Conservation (phyloP, 2,888 invertebrate species). For the Meganola albula region DNA sequence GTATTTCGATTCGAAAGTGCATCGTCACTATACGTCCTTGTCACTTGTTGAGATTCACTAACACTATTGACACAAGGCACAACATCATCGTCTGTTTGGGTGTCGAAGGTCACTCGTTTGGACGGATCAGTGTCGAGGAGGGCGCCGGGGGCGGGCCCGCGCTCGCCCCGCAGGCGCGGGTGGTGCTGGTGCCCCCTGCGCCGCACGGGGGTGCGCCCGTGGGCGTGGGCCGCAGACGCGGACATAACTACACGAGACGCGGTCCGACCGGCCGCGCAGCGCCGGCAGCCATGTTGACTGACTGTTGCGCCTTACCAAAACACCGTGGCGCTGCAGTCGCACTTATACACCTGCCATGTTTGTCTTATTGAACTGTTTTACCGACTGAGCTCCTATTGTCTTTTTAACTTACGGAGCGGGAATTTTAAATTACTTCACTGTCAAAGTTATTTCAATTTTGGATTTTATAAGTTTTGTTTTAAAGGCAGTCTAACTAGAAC, state of each 20-base stretch:
- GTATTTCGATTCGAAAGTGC: constrained; percentile 72
- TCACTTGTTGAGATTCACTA: constrained; percentile 76
- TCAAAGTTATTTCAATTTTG: not conserved
- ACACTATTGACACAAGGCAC: constrained; percentile 77
- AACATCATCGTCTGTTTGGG: constrained; percentile 69
- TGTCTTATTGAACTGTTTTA: constrained; percentile 59
- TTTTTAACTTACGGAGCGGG: constrained; percentile 39
- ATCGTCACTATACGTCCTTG: constrained; percentile 77
- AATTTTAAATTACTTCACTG: constrained; percentile 30
- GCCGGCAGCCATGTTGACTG: constrained; percentile 80
- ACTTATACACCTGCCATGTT: constrained; percentile 50
- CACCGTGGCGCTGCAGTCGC: constrained; percentile 63
- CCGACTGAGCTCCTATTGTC: constrained; percentile 41
- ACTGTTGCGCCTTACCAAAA: constrained; percentile 40
- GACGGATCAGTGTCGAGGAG: constrained; percentile 54
- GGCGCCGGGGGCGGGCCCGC: constrained; percentile 71
- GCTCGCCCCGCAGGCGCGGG: constrained; percentile 81
- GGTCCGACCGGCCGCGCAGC: constrained; percentile 69
- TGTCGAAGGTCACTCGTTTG: constrained; percentile 68
- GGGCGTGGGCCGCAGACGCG: constrained; percentile 76
- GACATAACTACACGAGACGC: constrained; percentile 75
- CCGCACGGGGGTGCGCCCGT: constrained; percentile 78
- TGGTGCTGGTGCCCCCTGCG: constrained; percentile 87
- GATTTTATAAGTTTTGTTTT: too few species aligned
- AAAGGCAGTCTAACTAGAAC: too few species aligned